Base-by-base conservation (phyloP, 2,797 vertebrate species). In the Poecilia gillii region DNA sequence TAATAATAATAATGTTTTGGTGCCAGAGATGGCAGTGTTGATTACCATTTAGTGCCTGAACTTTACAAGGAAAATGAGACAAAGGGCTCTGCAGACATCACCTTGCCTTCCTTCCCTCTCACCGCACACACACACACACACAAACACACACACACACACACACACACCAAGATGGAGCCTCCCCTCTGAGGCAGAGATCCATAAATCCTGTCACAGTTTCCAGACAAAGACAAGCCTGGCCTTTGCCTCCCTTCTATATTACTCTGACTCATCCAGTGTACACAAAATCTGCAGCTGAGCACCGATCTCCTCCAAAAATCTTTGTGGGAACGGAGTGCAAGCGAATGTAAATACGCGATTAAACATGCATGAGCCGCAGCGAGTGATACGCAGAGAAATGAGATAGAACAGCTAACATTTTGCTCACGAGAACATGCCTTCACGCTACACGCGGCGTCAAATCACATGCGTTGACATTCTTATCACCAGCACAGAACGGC, bases 151-250 rank as follows among this genome's bases (percentile, higher is more conserved):
- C 68, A 74, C 76, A 76, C 71, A 66, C 28, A 73, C 79, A 75
- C 71, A 68, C 25, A 75, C 57, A 77, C 55, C 51, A 39, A 71
- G 72, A 72, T 76, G 20, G 28, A 59, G 79, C 55, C 85, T 81
- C 70, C 53, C 78, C 81, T 80, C 68, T 2, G 39, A 85, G 76
- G 73, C 85, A 55, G 49, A 87, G 79, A 84, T 84, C 82, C 86
- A 94, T 92, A 88, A 92, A 91, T 90, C 85, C 84, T 83, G 83
- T 88, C 84, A 87, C 84, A 73, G 79, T 82, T 87, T 81, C 76
- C 80, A 83, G 62, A 85, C 79, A 85, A 74, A 82, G 91, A 89
- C 88, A 87, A 74, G 71, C 53, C 75, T 78, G 84, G 84, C 86
- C 88, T 86, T 83, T 77, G 79, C 83, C 73, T 85, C 71, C 73